Evolutionary conservation across 2,113 vertebrate genomes (phyloP), one percentile per base, ranked within the genome.

Genomic region (Maccullochella peelii): DNA sequence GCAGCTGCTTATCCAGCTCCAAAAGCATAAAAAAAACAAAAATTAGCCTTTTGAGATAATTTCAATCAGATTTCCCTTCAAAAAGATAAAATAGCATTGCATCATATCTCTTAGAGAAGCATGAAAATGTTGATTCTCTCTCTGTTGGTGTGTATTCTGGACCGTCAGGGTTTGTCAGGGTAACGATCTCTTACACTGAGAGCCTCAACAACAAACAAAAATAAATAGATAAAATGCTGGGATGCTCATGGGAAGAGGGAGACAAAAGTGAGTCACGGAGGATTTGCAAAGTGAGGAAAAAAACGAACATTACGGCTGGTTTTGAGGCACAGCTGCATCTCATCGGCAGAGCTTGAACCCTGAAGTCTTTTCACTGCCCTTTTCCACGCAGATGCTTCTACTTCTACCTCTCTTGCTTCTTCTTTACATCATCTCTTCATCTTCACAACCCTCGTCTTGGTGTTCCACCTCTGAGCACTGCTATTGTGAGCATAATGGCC

Each of bases 281-380:
- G 62, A 76, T 65, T 80, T 54, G 71, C 20, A 30, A 27, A 67
- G 58, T 27, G n/a, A 61, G 47, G 21, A n/a, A 52, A 67, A 73
- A 70, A 40, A 42, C 2, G 0, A 52, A 25, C 25, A 33, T 62
- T 27, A 73, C 61, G 71, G 57, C 20, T 77, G 71, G 40, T 69
- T 88, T 66, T 40, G 52, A 87, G 40, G 38, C 72, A 72, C 84
- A 79, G 87, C 87, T 82, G 84, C 57, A 72, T 54, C 47, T 73
- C 84, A n/a, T 33, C 44, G 16, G 62, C 62, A 16, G 42, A 54
- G 65, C 65, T 71, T 33, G 25, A 85, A 79, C 58, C 57, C 69
- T 18, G 27, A 65, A 62, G 75, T 68, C 62, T 63, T 67, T 79
- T 58, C 40, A 16, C 62, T 55, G 62, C 33, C 75, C 69, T 54